These are phyloP conservation scores for Colletes collaris DNA, from an alignment of 2,888 invertebrate species.

Conservation along the genomic window DNA sequence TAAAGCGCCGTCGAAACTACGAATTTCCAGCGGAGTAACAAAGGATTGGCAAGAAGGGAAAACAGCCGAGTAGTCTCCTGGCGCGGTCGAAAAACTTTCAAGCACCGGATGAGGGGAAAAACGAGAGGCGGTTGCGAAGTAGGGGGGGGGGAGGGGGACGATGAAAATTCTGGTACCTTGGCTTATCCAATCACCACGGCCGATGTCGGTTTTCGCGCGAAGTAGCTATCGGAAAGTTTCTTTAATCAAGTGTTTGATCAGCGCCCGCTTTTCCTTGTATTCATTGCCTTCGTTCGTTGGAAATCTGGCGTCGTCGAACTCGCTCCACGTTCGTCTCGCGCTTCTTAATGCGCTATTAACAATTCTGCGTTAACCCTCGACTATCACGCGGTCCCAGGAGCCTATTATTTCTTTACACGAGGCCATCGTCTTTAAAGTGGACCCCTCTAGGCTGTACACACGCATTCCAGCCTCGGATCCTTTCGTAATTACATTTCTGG, in stretches of 20 bases:
- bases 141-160: conserved; percentile 12
- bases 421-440: no score
- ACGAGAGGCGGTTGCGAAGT: conserved; percentile 6
- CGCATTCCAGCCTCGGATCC: no score
- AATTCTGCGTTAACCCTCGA: conserved; percentile 6
- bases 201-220: conserved; percentile 66
- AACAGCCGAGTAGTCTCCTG: conserved; percentile 62
- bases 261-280: conserved; percentile 49
- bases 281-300: conserved; percentile 63
- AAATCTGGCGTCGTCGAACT: conserved; percentile 51
- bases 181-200: conserved; percentile 75
- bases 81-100: conserved; percentile 66
- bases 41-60: conserved; percentile 65
- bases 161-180: conserved; percentile 65
- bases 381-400: no score
- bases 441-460: no score
- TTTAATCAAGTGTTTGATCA: conserved; percentile 80
- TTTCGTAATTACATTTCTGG: no score
- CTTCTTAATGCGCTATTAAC: conserved; percentile 42
- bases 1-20: conserved; percentile 57
- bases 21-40: conserved; percentile 60
- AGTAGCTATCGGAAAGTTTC: conserved; percentile 76
- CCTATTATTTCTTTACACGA: no score
- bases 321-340: not conserved
- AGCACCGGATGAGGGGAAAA: conserved; percentile 51